A percentile compares a stretch with the other conserved stretches of the same genome.
These are phyloP conservation scores for Malurus elegans DNA, from an alignment of 2,113 vertebrate genomes.

Conservation along the genomic window DNA sequence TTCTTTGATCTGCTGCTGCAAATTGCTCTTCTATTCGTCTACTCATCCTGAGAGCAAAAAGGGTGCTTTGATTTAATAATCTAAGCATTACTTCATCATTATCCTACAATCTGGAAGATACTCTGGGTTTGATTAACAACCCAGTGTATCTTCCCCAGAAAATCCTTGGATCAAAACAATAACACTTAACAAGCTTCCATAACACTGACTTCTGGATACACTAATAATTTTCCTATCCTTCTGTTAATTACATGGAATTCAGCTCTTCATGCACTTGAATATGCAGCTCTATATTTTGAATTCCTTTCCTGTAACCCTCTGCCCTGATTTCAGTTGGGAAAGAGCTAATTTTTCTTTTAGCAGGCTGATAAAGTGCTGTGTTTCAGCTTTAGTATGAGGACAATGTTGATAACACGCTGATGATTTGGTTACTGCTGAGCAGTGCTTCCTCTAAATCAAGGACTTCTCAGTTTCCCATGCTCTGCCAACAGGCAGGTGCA, in stretches of 20 bases:
- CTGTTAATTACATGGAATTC: neutral
- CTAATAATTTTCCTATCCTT: neutral
- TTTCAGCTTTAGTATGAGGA: neutral
- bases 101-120: neutral
- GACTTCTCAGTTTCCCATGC: neutral
- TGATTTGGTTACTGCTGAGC: neutral
- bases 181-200: neutral
- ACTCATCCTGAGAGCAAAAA: neutral
- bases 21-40: neutral
- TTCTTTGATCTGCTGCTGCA: neutral
- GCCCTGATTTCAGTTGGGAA: neutral
- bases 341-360: neutral
- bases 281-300: neutral
- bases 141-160: neutral
- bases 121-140: neutral
- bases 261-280: neutral
- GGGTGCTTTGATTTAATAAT: neutral
- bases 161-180: neutral
- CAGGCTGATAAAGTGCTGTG: neutral
- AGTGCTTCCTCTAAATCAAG: neutral
- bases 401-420: neutral
- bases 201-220: neutral
- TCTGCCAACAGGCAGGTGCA: neutral
- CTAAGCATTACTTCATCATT: neutral
- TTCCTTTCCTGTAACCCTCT: neutral